Percentiles rank a stretch among this genome's conserved stretches.
These are phyloP conservation scores for Gallinago media DNA, from an alignment of 2,113 vertebrate species.

Conservation along the genomic window DNA sequence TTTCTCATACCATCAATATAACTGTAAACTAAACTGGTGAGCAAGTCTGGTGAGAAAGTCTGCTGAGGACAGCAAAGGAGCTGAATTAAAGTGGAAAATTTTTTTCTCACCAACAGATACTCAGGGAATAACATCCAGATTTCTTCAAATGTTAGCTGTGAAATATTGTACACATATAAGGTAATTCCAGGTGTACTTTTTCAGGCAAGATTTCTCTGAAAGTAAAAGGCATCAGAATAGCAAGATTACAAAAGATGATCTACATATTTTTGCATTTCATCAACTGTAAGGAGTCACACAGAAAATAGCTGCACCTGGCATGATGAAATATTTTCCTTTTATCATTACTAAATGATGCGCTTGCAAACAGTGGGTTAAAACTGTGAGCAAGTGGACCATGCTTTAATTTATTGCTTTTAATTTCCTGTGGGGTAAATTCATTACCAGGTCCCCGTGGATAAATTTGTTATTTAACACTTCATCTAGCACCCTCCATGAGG, in stretches of 20 bases:
- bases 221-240: background rate
- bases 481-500: constrained; percentile 26
- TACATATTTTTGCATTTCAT: background rate
- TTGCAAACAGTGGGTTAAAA: background rate
- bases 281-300: background rate
- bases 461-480: constrained; percentile 55
- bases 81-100: background rate
- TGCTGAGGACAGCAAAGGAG: background rate
- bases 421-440: constrained; percentile 27
- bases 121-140: background rate
- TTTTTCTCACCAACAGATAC: background rate
- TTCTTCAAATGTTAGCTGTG: background rate
- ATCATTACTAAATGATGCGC: background rate
- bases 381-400: background rate
- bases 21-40: background rate
- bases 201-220: background rate
- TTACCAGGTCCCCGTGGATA: background rate
- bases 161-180: background rate
- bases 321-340: background rate
- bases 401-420: constrained; percentile 28
- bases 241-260: background rate
- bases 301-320: background rate
- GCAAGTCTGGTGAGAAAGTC: background rate
- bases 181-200: background rate
- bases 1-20: background rate